Evolutionary conservation across 2,888 invertebrate genomes (phyloP).

Genomic region (Spisula solida): DNA sequence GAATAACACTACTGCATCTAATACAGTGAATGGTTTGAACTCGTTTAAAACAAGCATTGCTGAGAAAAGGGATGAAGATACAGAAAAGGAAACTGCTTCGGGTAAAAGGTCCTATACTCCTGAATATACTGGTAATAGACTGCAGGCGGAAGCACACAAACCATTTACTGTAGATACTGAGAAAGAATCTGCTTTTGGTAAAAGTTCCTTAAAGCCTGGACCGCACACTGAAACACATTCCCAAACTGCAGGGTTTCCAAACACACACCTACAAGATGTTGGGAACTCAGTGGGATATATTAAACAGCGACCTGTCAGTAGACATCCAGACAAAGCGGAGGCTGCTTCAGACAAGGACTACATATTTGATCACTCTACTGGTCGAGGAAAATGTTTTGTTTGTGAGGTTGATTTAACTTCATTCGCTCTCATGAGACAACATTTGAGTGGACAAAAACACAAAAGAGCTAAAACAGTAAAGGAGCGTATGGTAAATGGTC

Average conservation of each 20-base stretch:
- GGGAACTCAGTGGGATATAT: background rate
- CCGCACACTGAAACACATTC: no score
- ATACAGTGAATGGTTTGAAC: background rate
- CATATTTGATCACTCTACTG: constrained; percentile 50
- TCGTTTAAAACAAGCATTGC: background rate
- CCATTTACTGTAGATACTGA: background rate
- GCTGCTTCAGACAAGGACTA: constrained; percentile 34
- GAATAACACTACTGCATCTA: background rate
- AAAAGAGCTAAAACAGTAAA: constrained; percentile 61
- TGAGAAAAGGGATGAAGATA: background rate
- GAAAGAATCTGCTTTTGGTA: no score
- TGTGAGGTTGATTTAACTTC: constrained; percentile 76
- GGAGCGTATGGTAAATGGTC: constrained; percentile 18
- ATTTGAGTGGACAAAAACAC: constrained; percentile 76
- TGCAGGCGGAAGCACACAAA: background rate
- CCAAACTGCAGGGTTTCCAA: background rate
- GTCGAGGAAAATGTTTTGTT: constrained; percentile 70
- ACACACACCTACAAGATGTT: background rate
- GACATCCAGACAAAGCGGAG: background rate
- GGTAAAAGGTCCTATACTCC: background rate
- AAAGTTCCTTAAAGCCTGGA: no score
- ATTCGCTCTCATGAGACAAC: constrained; percentile 69
- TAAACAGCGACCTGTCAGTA: background rate
- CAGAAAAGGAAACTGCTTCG: background rate
- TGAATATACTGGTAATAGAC: background rate